A percentile compares a stretch with the other conserved stretches of the same genome.
Evolutionary conservation across 35 echinoderm and acorn worm species (phyloP).

Genomic region (Anneissia japonica): DNA sequence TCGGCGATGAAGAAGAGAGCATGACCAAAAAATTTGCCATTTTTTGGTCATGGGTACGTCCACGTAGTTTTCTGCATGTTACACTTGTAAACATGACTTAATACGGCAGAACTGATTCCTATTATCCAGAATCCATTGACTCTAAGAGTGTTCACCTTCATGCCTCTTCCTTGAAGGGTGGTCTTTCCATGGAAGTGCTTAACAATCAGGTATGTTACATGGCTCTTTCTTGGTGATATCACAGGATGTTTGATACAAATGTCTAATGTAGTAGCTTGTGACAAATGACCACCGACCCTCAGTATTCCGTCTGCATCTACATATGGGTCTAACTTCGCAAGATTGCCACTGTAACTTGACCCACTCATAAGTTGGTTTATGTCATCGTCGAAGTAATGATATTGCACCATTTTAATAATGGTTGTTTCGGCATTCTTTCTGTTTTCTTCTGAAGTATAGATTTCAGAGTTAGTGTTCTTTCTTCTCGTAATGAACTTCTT

Average conservation of each 20-base stretch:
- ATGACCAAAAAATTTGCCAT: too few relatives aligned
- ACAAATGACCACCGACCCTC: conserved; percentile 57
- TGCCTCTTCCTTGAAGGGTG: conserved; percentile 49
- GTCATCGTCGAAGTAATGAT: conserved; percentile 22
- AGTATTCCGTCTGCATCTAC: conserved; percentile 55
- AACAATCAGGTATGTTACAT: conserved; percentile 65
- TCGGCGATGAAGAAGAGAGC: too few relatives aligned
- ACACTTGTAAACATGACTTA: conserved; percentile 1
- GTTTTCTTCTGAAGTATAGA: neutral
- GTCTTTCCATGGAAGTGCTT: conserved; percentile 61
- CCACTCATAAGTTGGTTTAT: neutral
- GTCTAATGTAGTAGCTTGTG: conserved; percentile 8
- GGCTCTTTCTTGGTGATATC: conserved; percentile 44
- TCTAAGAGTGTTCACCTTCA: conserved; percentile 40
- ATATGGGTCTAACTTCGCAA: conserved; percentile 65
- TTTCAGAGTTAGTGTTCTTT: neutral
- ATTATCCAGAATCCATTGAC: conserved; percentile 69
- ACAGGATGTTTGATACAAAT: conserved; percentile 39
- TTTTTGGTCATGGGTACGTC: too few relatives aligned
- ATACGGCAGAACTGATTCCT: conserved; percentile 42
- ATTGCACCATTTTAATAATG: conserved; percentile 21
- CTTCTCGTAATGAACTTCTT: neutral
- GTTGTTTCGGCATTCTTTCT: conserved; percentile 16
- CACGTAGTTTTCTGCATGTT: conserved; percentile 35
- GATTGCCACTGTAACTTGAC: conserved; percentile 16